phyloP scores from a whole-genome alignment of 1,140 invertebrate species.

The Heliconius nattereri region DNA sequence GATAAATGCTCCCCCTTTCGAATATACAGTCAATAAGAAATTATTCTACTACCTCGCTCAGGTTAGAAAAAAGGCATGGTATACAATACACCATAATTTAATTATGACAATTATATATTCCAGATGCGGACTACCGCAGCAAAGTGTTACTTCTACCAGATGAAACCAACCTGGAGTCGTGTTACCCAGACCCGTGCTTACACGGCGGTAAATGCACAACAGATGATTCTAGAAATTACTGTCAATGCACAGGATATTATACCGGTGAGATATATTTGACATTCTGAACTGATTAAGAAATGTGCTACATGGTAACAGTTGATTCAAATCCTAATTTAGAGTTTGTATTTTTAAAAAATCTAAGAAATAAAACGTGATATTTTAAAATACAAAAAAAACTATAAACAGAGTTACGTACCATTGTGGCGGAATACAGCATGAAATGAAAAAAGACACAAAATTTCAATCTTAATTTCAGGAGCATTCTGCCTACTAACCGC shows the following conservation, averaged over 20 bases:
- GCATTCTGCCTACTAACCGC: constrained; percentile 86
- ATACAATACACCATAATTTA: too few relatives aligned
- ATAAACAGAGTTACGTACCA: too few relatives aligned
- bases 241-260: constrained; percentile 85
- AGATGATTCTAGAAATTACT: constrained; percentile 78
- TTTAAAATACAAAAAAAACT: too few relatives aligned
- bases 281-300: too few relatives aligned
- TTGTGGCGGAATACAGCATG: too few relatives aligned
- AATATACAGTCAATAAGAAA: not conserved
- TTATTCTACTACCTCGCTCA: not conserved
- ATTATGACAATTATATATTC: constrained; percentile 10
- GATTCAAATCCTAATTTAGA: too few relatives aligned
- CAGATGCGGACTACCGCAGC: constrained; percentile 76
- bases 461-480: constrained; percentile 69
- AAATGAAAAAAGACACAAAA: too few relatives aligned
- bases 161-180: constrained; percentile 83
- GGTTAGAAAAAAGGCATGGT: not conserved
- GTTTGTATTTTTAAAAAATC: too few relatives aligned
- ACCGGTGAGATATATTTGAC: constrained; percentile 70
- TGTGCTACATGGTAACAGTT: too few relatives aligned
- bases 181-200: constrained; percentile 86
- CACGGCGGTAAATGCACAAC: constrained; percentile 84
- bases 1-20: too few relatives aligned
- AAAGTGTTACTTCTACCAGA: constrained; percentile 82
- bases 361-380: too few relatives aligned